Conservation (phyloP, 2,888 invertebrate species). For the Actias luna region DNA sequence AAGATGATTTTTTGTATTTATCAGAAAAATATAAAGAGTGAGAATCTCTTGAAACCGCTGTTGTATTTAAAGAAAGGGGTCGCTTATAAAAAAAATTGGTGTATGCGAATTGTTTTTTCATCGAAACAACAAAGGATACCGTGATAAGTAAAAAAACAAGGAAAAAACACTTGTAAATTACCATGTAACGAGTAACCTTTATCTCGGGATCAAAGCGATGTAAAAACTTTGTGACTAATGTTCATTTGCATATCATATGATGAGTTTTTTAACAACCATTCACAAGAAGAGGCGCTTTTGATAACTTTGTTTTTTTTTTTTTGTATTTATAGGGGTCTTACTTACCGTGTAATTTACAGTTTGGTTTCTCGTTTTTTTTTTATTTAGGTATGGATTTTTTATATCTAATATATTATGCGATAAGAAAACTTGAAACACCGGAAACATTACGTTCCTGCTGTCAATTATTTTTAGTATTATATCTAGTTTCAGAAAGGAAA, state of each 20-base stretch:
- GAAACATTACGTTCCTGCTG: too few relatives aligned
- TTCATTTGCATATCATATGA: constrained; percentile 41
- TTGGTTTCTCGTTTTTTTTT: constrained; percentile 12
- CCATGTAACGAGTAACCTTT: constrained; percentile 54
- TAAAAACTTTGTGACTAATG: constrained; percentile 29
- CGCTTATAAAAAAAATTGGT: not conserved
- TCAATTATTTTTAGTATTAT: too few relatives aligned
- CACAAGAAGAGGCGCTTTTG: constrained; percentile 25
- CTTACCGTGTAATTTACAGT: constrained; percentile 64
- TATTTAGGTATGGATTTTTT: not conserved
- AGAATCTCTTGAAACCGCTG: not conserved
- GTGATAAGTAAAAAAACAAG: constrained; percentile 20
- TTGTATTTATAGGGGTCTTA: constrained; percentile 33
- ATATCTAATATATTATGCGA: not conserved
- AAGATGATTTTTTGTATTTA: not conserved
- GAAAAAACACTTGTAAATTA: constrained; percentile 49
- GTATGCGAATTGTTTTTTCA: not conserved
- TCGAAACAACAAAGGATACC: constrained; percentile 1
- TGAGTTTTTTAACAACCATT: constrained; percentile 23
- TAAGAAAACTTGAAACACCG: too few relatives aligned
- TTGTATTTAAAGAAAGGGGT: not conserved
- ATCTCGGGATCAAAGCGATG: constrained; percentile 56
- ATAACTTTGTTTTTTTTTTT: constrained; percentile 27
- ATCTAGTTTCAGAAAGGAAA: too few relatives aligned
- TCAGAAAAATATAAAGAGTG: not conserved